phyloP scores from a whole-genome alignment of 2,113 vertebrate genomes.

The Zingel zingel region DNA sequence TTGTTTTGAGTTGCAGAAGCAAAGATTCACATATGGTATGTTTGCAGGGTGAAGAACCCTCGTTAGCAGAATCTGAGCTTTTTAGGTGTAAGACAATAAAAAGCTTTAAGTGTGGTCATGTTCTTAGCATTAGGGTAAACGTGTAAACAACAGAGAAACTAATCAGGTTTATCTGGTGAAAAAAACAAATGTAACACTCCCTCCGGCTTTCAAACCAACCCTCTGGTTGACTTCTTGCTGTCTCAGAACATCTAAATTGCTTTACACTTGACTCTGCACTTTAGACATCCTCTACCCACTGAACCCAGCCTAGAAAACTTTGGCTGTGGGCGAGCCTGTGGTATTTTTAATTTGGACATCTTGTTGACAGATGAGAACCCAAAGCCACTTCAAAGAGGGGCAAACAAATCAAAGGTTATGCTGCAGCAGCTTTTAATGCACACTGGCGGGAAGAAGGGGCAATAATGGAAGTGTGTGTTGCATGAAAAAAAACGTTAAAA shows the following conservation, averaged over 20 bases:
- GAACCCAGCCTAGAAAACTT: slow-evolving; percentile 12
- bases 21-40: not conserved
- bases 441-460: not conserved
- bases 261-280: slow-evolving; percentile 28
- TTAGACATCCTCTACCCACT: slow-evolving; percentile 22
- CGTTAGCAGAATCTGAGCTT: not conserved
- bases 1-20: slow-evolving; percentile 1
- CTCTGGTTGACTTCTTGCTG: not conserved
- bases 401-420: slow-evolving; percentile 33
- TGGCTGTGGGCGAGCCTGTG: slow-evolving; percentile 45
- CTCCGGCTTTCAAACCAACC: not conserved
- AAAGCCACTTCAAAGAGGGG: slow-evolving; percentile 56
- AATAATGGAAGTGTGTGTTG: not conserved
- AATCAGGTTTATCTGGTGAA: not conserved
- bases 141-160: not conserved
- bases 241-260: slow-evolving; percentile 1
- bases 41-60: not conserved
- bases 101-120: not conserved
- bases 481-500: not conserved
- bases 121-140: not conserved
- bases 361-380: slow-evolving; percentile 64
- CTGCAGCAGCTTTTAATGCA: slow-evolving; percentile 27
- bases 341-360: slow-evolving; percentile 60
- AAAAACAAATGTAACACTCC: not conserved
- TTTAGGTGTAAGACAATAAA: not conserved